Percentiles rank a stretch among this genome's conserved stretches.
phyloP scores from a whole-genome alignment of 2,797 vertebrate species.

The Fringilla coelebs region DNA sequence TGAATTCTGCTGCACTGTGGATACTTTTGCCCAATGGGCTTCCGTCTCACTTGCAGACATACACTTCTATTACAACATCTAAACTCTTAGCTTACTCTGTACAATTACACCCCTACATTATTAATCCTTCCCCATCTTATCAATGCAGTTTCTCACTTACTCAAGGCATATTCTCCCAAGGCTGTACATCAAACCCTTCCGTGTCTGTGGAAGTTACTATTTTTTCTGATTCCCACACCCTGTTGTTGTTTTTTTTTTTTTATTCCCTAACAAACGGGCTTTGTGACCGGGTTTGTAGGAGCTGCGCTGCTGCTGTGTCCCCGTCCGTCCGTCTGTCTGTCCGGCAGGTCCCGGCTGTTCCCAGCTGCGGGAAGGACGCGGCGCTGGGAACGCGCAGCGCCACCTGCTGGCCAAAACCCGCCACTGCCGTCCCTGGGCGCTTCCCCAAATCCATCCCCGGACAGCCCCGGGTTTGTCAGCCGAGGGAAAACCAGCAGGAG shows the following conservation, averaged over 20 bases:
- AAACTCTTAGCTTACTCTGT: background rate
- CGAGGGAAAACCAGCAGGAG: background rate
- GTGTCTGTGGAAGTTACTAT: too few species aligned
- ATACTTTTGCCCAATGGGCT: background rate
- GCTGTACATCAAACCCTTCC: background rate
- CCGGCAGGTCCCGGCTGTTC: background rate
- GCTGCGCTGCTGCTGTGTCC: background rate
- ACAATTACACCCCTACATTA: too few species aligned
- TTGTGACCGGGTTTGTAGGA: accelerated
- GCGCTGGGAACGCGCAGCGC: background rate
- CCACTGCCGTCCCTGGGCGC: background rate
- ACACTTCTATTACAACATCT: accelerated
- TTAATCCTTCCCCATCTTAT: background rate
- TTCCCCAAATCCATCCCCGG: background rate
- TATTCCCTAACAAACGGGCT: background rate
- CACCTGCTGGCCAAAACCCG: background rate
- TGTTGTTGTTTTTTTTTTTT: background rate
- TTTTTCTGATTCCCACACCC: background rate
- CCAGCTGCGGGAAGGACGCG: background rate
- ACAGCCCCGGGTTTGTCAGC: background rate
- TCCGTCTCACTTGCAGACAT: too few species aligned
- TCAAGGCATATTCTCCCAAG: background rate
- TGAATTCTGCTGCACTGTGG: background rate
- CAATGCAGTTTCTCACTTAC: background rate
- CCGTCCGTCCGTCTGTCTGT: accelerated